Conservation (phyloP, 1,140 invertebrate genomes). For the Atta texana region DNA sequence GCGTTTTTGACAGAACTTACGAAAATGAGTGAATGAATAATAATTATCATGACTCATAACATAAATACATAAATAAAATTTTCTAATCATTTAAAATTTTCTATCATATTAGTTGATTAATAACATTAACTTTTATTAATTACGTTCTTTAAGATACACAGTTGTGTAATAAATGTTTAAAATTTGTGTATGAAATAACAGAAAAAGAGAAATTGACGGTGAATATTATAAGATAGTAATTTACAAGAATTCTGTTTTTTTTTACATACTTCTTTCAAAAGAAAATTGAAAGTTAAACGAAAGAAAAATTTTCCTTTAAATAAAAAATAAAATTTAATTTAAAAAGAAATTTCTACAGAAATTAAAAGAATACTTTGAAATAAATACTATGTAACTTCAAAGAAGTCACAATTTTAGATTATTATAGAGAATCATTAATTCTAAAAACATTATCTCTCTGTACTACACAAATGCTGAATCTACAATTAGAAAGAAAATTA, state of each 20-base stretch:
- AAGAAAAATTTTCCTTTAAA: no score
- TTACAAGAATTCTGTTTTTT: neutral
- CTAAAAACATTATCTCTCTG: neutral
- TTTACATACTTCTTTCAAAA: neutral
- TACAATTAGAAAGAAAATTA: neutral
- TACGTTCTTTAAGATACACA: neutral
- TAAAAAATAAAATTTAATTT: neutral
- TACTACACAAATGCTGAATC: neutral
- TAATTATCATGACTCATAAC: neutral
- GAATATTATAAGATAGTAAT: neutral
- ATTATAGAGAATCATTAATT: constrained; percentile 9
- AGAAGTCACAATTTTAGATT: neutral
- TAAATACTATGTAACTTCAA: neutral
- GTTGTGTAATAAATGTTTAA: neutral
- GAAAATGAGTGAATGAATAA: constrained; percentile 3
- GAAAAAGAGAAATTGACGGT: neutral
- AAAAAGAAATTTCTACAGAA: neutral
- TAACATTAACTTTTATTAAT: neutral
- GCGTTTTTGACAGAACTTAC: constrained; percentile 12
- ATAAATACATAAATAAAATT: neutral
- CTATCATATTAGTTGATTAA: neutral
- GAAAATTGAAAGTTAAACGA: neutral
- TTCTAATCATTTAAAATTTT: neutral
- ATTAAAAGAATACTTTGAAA: neutral
- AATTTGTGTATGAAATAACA: neutral